These are phyloP conservation scores for Lepidothrix coronata DNA, from an alignment of 2,113 vertebrate species.

Conservation along the genomic window DNA sequence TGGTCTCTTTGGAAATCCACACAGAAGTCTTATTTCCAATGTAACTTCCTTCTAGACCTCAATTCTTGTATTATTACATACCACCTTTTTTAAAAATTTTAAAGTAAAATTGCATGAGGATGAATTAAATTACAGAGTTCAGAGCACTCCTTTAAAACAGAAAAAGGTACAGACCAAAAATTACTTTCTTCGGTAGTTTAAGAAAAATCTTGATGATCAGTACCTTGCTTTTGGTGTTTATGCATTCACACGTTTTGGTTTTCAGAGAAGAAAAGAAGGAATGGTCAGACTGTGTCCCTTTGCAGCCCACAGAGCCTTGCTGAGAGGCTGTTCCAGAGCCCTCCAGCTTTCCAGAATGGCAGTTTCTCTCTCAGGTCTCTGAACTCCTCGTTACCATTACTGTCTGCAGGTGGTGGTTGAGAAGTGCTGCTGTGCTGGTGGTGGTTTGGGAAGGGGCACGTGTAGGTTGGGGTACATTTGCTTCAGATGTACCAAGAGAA, in stretches of 20 bases:
- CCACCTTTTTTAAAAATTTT: neutral
- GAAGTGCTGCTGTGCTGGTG: neutral
- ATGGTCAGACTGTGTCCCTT: neutral
- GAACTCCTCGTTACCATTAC: neutral
- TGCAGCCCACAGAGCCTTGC: too few species aligned
- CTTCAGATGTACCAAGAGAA: neutral
- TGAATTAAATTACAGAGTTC: neutral
- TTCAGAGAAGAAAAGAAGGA: neutral
- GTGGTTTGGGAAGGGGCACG: neutral
- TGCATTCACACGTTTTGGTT: neutral
- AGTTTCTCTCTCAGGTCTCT: neutral
- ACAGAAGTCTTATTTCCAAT: neutral
- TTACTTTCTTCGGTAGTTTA: neutral
- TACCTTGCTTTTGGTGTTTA: neutral
- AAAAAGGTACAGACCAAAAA: neutral
- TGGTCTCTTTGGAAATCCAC: neutral
- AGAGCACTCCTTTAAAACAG: neutral
- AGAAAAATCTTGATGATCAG: neutral
- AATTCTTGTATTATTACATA: neutral
- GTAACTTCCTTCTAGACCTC: neutral
- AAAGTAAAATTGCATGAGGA: neutral
- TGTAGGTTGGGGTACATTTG: fast-evolving
- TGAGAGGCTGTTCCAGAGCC: neutral
- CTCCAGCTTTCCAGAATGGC: neutral
- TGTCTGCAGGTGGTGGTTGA: neutral